These are phyloP conservation scores for Varecia variegata DNA, from an alignment of 2,797 vertebrate species.

Conservation along the genomic window DNA sequence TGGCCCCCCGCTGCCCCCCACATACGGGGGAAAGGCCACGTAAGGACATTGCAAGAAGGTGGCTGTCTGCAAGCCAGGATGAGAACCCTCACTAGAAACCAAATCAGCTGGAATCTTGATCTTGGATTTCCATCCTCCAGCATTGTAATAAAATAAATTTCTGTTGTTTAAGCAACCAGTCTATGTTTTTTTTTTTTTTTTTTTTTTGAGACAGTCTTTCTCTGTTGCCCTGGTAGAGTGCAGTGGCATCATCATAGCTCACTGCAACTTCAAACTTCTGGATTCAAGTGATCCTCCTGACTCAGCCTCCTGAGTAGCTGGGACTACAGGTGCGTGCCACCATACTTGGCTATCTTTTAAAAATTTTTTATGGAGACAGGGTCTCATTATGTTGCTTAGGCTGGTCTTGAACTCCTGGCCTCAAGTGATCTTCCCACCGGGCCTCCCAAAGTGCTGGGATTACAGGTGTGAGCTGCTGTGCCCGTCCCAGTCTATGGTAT, in stretches of 20 bases:
- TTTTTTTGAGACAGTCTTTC: not conserved
- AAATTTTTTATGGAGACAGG: not conserved
- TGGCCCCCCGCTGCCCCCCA: fast-evolving
- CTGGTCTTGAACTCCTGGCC: not conserved
- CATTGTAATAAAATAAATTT: constrained; percentile 35
- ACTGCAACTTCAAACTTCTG: not conserved
- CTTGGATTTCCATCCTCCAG: constrained; percentile 11
- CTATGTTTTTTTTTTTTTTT: not conserved
- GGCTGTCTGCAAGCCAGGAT: not conserved
- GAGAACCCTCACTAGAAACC: not conserved
- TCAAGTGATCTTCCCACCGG: not conserved
- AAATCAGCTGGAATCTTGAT: not conserved
- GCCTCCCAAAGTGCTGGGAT: not conserved
- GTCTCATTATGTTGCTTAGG: not conserved
- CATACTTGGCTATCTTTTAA: not conserved
- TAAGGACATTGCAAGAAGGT: not conserved
- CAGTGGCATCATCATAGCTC: not conserved
- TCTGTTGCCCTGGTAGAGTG: not conserved
- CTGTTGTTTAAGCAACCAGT: constrained; percentile 22
- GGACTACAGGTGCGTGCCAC: not conserved
- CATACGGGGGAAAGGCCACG: not conserved
- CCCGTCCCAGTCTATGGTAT: not conserved
- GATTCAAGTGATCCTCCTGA: not conserved
- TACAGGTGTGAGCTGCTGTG: not conserved
- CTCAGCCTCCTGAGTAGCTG: not conserved